Evolutionary conservation across 2,113 vertebrate genomes (phyloP).

Genomic region (Callaeas wilsoni): DNA sequence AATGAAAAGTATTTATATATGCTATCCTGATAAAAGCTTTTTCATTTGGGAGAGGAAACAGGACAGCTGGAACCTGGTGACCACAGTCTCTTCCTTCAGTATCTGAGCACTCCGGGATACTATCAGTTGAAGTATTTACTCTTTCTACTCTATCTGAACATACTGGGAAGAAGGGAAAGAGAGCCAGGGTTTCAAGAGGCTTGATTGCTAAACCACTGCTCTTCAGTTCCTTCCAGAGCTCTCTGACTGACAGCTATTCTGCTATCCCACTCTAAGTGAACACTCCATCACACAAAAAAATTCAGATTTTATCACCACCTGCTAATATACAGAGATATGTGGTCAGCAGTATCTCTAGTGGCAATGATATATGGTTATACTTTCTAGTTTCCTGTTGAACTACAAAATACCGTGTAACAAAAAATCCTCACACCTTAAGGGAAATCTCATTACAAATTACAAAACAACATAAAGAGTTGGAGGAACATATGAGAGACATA

Average conservation of each 20-base stretch:
- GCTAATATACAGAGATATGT: neutral
- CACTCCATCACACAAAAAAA: neutral
- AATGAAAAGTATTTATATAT: neutral
- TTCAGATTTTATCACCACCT: neutral
- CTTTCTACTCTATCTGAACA: neutral
- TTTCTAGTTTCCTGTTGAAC: neutral
- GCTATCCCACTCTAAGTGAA: neutral
- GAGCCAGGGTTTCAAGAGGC: neutral
- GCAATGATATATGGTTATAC: neutral
- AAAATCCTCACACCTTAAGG: neutral
- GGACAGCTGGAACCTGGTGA: constrained; percentile 4
- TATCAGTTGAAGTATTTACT: neutral
- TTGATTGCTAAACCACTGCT: neutral
- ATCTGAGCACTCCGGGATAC: neutral
- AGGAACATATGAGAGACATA: neutral
- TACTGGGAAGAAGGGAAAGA: neutral
- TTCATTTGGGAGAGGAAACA: neutral
- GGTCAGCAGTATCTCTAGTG: neutral
- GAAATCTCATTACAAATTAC: neutral
- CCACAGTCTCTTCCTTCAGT: neutral
- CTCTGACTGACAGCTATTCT: neutral
- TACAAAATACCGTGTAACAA: neutral
- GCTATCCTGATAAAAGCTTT: neutral
- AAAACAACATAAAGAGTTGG: neutral
- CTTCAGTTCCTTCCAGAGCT: neutral